Conservation (phyloP, 2,113 vertebrate genomes). For the Gallinago jamesoni region DNA sequence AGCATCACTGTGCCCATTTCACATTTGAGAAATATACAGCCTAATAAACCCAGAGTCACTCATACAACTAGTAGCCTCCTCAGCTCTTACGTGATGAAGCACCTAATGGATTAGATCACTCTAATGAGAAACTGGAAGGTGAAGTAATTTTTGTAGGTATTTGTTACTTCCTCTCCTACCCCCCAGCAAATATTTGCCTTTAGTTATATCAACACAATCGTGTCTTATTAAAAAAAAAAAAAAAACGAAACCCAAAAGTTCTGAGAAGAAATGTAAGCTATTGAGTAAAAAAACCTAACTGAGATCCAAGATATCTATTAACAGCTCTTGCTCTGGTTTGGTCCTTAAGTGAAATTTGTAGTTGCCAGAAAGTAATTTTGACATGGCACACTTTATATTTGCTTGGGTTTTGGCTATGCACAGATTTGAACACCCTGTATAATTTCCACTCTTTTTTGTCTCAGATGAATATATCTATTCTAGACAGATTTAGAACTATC, state of each 20-base stretch:
- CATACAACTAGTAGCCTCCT: not conserved
- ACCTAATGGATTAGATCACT: not conserved
- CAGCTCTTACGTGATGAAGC: not conserved
- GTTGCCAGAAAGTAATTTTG: not conserved
- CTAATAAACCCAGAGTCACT: not conserved
- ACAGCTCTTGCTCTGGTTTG: not conserved
- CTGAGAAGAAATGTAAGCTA: not conserved
- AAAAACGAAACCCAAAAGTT: not conserved
- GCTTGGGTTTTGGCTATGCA: not conserved
- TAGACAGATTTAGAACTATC: not conserved
- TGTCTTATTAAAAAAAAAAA: no score
- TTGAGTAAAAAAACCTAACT: not conserved
- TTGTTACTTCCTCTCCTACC: not conserved
- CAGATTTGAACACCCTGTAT: not conserved
- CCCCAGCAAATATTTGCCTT: not conserved
- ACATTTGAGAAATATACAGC: not conserved
- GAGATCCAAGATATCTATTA: not conserved
- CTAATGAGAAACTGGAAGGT: not conserved
- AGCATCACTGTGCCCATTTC: not conserved
- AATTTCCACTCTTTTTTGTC: not conserved
- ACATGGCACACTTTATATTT: fast-evolving
- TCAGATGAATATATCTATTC: not conserved
- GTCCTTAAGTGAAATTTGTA: not conserved
- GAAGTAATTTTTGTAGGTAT: not conserved
- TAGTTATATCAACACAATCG: not conserved